A percentile compares a stretch with the other conserved stretches of the same genome.
These are phyloP conservation scores for Polypedilum vanderplanki DNA, from an alignment of 1,140 invertebrate species.

Conservation along the genomic window DNA sequence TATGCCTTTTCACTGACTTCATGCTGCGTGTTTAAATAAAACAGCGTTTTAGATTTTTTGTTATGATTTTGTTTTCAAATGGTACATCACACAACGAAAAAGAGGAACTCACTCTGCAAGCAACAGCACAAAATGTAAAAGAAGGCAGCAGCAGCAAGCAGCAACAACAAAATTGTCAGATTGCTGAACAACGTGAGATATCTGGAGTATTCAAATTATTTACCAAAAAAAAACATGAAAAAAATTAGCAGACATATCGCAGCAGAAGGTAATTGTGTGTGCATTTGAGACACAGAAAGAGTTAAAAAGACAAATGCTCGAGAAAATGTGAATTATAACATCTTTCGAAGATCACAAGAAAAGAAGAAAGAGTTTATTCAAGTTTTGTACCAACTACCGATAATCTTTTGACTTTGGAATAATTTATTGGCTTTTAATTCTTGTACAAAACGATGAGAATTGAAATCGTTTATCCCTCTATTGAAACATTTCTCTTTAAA, in stretches of 20 bases:
- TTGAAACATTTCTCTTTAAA: conserved; percentile 14
- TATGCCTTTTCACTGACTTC: not conserved
- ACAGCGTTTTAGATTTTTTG: conserved; percentile 13
- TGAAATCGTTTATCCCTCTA: conserved; percentile 5
- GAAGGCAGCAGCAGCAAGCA: not conserved
- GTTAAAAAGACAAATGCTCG: conserved; percentile 11
- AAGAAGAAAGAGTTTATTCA: not conserved
- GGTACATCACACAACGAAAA: conserved; percentile 17
- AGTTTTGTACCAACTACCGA: conserved; percentile 11
- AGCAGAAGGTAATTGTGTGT: not conserved
- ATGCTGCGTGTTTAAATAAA: conserved; percentile 3
- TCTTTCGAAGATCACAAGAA: conserved; percentile 2
- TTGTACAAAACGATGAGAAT: conserved; percentile 3
- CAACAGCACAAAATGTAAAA: not conserved
- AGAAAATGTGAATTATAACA: conserved; percentile 7
- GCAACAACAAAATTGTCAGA: not conserved
- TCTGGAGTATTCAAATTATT: conserved; percentile 8
- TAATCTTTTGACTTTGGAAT: conserved; percentile 19
- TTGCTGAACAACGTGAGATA: conserved; percentile 11
- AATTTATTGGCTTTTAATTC: conserved; percentile 19
- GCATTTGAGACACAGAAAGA: not conserved
- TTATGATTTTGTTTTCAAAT: conserved; percentile 20
- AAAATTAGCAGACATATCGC: too few species aligned
- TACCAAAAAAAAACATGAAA: not conserved
- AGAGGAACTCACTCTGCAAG: not conserved